Base-by-base conservation (phyloP, 2,797 vertebrate species). In the Vultur gryphus region DNA sequence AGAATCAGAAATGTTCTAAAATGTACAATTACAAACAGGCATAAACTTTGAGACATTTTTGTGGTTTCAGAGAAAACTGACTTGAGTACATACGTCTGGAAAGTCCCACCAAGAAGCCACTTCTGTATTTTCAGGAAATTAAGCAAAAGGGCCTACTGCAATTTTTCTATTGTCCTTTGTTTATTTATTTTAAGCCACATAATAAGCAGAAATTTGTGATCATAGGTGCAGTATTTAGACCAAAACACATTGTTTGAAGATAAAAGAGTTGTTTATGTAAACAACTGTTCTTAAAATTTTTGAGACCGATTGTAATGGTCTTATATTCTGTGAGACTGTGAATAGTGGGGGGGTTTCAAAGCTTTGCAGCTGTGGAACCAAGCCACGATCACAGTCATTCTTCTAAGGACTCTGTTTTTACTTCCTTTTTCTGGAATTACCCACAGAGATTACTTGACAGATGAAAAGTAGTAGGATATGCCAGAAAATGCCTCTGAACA, bases 91-190 rank as follows among this genome's bases (percentile, higher is more conserved):
- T 92, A 91, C 1, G 55, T 94, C 84, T 96, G 94, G 97, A 95
- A 97, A 97, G 89, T 94, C 95, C 97, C 93, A 90, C 65, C 54
- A 92, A 94, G 69, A 96, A 96, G 93, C 79, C 89, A 96, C 96
- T 96, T 96, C 94, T 96, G 89, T 93, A 87, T 97, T 97, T 96
- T 93, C 94, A 96, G 96, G 90, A 97, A 96, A 94, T 89, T 69
- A 93, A 65, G 51, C 48, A 87, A 93, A 97, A 95, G 44, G 28
- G 3, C 52, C 57, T 87, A 52, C 46, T 95, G 92, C 39, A 81
- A 39, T 84, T 92, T 86, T 94, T 89, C 39, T 91, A 33, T 92
- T 96, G 46, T 94, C 26, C 33, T 66, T 67, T 85, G 44, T 89
- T 95, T 94, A 11, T 95, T 94, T 94, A 72, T 95, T 96, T 94